A percentile compares a stretch with the other conserved stretches of the same genome.
Evolutionary conservation across 2,113 vertebrate genomes (phyloP).

Genomic region (Isurus oxyrinchus): DNA sequence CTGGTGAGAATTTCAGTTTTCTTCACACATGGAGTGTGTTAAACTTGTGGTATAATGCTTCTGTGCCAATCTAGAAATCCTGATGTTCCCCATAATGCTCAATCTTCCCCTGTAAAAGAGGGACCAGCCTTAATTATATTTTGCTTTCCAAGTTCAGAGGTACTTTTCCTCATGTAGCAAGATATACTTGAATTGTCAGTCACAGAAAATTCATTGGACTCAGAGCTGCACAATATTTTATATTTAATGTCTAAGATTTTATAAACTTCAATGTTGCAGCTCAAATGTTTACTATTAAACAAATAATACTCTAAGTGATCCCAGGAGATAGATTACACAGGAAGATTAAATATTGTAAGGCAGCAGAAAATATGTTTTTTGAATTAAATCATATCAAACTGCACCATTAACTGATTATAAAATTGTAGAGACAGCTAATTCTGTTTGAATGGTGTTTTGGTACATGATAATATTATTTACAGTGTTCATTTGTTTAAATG

Average conservation of each 20-base stretch:
- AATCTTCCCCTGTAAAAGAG: background rate
- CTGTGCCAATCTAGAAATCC: background rate
- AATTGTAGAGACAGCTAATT: background rate
- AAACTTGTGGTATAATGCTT: background rate
- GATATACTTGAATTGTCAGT: background rate
- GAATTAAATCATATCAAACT: background rate
- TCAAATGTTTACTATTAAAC: background rate
- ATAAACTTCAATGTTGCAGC: background rate
- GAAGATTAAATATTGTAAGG: background rate
- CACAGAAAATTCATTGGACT: background rate
- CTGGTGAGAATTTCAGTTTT: background rate
- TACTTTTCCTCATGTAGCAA: background rate
- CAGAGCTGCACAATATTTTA: background rate
- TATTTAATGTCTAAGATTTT: background rate
- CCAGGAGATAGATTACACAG: background rate
- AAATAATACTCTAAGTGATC: background rate
- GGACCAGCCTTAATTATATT: background rate
- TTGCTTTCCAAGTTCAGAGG: background rate
- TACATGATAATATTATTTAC: background rate
- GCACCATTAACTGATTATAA: background rate
- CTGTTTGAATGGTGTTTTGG: background rate
- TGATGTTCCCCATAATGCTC: background rate
- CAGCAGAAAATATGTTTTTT: background rate
- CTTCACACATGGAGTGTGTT: background rate
- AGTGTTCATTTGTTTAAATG: background rate